These are phyloP conservation scores for Prietella phreatophila DNA, from an alignment of 2,113 vertebrate genomes.

Conservation along the genomic window DNA sequence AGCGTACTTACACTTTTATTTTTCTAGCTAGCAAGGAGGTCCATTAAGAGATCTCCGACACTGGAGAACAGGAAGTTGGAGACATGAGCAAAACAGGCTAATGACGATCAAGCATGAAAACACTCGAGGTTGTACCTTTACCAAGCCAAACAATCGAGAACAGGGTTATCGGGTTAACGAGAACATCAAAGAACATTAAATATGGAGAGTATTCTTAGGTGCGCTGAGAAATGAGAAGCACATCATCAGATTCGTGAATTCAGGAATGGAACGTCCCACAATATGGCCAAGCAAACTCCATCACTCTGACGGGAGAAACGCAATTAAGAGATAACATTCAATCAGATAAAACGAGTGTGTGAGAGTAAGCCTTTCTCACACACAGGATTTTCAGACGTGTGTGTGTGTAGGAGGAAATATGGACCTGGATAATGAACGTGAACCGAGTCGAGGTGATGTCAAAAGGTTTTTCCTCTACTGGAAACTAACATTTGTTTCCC, in stretches of 20 bases:
- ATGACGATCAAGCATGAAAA: background rate
- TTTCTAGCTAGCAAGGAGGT: background rate
- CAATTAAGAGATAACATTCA: slow-evolving; percentile 40
- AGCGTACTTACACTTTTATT: background rate
- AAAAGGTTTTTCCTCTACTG: background rate
- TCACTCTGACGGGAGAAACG: background rate
- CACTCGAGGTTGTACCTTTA: background rate
- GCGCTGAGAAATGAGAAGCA: background rate
- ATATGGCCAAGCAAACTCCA: background rate
- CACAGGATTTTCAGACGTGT: background rate
- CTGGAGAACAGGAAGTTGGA: background rate
- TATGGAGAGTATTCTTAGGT: background rate
- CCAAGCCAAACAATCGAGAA: background rate
- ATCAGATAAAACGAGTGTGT: background rate
- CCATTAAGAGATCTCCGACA: background rate
- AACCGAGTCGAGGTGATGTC: background rate
- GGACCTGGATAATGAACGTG: background rate
- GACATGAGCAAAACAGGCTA: background rate
- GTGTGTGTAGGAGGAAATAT: background rate
- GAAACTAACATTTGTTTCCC: background rate
- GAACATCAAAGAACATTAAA: background rate
- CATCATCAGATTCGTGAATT: background rate
- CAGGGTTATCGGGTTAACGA: background rate
- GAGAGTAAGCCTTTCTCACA: no score
- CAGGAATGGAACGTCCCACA: background rate